Conservation (phyloP, 2,113 vertebrate genomes). For the Sinosuthora webbiana region DNA sequence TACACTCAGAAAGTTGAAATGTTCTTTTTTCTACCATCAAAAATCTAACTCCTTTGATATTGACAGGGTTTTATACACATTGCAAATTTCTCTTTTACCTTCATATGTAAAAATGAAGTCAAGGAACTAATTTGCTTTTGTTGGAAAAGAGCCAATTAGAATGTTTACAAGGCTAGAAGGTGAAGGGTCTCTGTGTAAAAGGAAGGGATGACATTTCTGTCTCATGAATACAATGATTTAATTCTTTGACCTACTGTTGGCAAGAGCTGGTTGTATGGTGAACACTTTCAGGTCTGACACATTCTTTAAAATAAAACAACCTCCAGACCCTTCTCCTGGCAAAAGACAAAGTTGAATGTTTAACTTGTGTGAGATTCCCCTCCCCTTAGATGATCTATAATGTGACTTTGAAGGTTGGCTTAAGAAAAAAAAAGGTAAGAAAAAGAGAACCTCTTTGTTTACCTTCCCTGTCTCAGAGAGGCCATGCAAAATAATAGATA, state of each 20-base stretch:
- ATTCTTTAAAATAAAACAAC: background rate
- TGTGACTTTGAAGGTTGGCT: constrained; percentile 16
- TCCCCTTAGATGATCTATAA: constrained; percentile 14
- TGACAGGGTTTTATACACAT: background rate
- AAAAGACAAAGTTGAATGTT: constrained; percentile 18
- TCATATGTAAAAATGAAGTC: background rate
- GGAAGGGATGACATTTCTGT: constrained; percentile 59
- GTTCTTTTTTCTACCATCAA: background rate
- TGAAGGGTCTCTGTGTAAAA: constrained; percentile 30
- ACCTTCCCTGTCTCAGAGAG: constrained; percentile 19
- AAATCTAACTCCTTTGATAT: background rate
- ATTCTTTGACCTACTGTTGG: constrained; percentile 60
- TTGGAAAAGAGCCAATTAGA: constrained; percentile 27
- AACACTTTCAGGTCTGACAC: constrained; percentile 45
- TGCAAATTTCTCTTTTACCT: background rate
- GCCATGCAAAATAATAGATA: background rate
- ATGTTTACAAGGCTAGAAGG: constrained; percentile 48
- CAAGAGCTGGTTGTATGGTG: constrained; percentile 35
- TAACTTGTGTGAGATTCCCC: background rate
- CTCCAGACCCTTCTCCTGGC: background rate
- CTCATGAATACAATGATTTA: constrained; percentile 57
- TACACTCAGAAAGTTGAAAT: background rate
- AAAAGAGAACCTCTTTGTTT: constrained; percentile 18
- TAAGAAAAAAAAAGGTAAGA: background rate
- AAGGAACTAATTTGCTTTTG: background rate